Conservation (phyloP, 2,113 vertebrate species). For the Grus americana region DNA sequence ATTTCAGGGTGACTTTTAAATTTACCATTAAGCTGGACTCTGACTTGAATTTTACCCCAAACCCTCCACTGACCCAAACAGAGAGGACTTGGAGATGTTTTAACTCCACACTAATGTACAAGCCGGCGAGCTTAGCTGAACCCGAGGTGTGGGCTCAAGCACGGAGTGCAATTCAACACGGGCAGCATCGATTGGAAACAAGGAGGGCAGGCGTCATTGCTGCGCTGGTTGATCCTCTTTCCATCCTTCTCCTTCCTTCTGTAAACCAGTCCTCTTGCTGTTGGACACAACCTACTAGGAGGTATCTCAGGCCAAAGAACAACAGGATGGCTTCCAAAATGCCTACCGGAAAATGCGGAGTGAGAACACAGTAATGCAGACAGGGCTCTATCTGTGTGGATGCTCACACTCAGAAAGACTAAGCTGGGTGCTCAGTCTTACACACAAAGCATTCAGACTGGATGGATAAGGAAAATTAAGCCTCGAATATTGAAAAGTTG, state of each 20-base stretch:
- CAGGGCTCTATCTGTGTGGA: neutral
- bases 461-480: neutral
- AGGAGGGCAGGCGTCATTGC: neutral
- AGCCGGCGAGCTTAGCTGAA: neutral
- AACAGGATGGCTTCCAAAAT: neutral
- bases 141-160: neutral
- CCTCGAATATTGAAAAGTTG: neutral
- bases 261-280: neutral
- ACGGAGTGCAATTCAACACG: neutral
- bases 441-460: neutral
- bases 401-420: neutral
- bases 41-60: neutral
- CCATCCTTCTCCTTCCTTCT: neutral
- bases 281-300: neutral
- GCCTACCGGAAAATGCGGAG: neutral
- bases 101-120: neutral
- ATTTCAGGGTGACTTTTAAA: neutral
- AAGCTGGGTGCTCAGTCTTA: neutral
- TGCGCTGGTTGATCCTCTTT: neutral
- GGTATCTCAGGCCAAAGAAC: neutral
- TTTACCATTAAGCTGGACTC: neutral
- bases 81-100: neutral
- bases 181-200: neutral
- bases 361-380: neutral
- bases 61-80: neutral